Evolutionary conservation across 2,888 invertebrate species (phyloP).

Genomic region (Leucophenga maculata): DNA sequence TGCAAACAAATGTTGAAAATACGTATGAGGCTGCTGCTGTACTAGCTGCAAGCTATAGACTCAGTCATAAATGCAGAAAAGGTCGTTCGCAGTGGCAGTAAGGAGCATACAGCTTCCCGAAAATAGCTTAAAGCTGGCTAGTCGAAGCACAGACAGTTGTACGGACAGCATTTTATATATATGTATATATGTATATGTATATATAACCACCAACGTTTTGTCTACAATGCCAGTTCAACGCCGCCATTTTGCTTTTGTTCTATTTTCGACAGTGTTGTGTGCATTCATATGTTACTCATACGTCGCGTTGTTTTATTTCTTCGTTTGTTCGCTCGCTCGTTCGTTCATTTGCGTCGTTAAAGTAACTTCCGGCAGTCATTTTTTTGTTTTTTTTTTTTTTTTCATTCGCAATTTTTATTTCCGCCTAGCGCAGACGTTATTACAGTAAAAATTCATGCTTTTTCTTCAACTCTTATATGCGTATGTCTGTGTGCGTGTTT

Average conservation of each 20-base stretch:
- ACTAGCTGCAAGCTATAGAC: conserved; percentile 19
- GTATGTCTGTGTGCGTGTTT: neutral
- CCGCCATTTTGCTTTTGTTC: conserved; percentile 20
- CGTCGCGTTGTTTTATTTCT: neutral
- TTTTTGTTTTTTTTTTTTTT: conserved; percentile 11
- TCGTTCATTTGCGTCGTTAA: conserved; percentile 48
- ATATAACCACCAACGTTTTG: neutral
- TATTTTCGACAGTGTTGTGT: neutral
- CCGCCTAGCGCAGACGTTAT: neutral
- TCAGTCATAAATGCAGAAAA: neutral
- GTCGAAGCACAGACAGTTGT: neutral
- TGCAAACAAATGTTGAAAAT: conserved; percentile 21
- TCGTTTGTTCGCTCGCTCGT: neutral
- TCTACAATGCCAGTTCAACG: neutral
- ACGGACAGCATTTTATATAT: neutral
- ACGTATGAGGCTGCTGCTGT: neutral
- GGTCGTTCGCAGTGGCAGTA: no score
- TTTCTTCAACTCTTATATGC: neutral
- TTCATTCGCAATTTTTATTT: conserved; percentile 4
- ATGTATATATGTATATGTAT: neutral
- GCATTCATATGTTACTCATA: neutral
- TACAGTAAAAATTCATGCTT: conserved; percentile 20
- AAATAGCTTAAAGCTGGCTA: no score
- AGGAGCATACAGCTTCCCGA: no score
- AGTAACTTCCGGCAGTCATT: conserved; percentile 58